Conservation (phyloP, 2,888 invertebrate species). For the Idaea biselata region DNA sequence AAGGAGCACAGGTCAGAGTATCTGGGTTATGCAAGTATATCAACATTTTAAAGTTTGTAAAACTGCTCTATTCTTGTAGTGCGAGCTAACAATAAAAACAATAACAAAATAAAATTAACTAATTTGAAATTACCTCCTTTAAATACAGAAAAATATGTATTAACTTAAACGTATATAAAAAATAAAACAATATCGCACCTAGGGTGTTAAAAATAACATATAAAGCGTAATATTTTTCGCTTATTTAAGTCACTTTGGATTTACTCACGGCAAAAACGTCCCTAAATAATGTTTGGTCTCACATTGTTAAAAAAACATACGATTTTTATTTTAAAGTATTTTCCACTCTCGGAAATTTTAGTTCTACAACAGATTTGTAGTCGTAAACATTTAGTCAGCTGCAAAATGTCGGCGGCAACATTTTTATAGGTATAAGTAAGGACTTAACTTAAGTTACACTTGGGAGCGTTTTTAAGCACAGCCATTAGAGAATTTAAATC, state of each 20-base stretch:
- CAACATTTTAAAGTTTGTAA: conserved; percentile 7
- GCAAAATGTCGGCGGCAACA: too few species aligned
- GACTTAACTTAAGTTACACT: neutral
- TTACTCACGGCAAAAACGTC: neutral
- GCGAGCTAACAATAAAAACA: conserved; percentile 10
- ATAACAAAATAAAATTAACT: conserved; percentile 16
- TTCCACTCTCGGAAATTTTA: too few species aligned
- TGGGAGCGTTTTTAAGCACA: neutral
- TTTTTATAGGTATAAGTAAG: too few species aligned
- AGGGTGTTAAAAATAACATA: neutral
- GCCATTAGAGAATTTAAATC: neutral
- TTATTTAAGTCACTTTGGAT: neutral
- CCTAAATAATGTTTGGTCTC: too few species aligned
- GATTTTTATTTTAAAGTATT: too few species aligned
- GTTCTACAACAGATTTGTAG: too few species aligned
- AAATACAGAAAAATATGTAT: neutral
- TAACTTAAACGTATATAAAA: neutral
- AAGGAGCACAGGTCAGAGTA: too few species aligned
- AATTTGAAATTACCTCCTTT: neutral
- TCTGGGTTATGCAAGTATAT: too few species aligned
- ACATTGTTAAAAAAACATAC: too few species aligned
- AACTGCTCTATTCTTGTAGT: conserved; percentile 17
- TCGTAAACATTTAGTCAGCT: too few species aligned
- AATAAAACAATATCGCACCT: neutral
- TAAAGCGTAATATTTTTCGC: neutral